Evolutionary conservation across 2,797 vertebrate genomes (phyloP), one percentile per base, ranked within the genome.

Genomic region (Danio albolineatus): DNA sequence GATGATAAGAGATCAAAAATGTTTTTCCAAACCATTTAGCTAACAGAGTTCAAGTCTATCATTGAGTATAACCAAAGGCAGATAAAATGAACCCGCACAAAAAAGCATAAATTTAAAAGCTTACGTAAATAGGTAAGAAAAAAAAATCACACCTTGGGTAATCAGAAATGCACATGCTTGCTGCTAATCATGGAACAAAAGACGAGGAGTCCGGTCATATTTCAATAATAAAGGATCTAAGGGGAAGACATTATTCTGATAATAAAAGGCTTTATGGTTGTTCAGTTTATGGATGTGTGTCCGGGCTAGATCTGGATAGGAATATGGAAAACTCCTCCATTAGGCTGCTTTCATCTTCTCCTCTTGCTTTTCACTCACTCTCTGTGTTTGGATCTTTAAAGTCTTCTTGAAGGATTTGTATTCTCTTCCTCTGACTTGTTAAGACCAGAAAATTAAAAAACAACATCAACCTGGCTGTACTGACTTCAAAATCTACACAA

Each of bases 191-290:
- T 70, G 36, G 74, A 48, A 82, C 79, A 85, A 83, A 83, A n/a
- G 61, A 49, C 4, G 65, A 69, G 46, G 71, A 84, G 56, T 83
- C 51, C 72, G 71, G 82, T 48, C 66, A 62, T 79, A 88, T 90
- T 89, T 89, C 81, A 87, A 90, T 90, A 78, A 90, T 86, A 87
- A 90, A 88, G 82, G 84, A 86, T 87, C 82, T 84, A 73, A 85
- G 82, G 79, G 76, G 75, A 82, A 82, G 70, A 66, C 85, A 88
- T 85, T 86, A 80, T 65, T 60, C 67, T 85, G 77, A 84, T 86
- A 86, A 89, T 89, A 72, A 84, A 79, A 66, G 72, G 57, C 28
- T 60, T 69, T 79, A 67, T 71, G 69, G 41, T 44, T 57, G 81
- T 49, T 80, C 9, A 53, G 72, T 54, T 71, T 76, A 57, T 61